Percentiles rank a stretch among this genome's conserved stretches.
These are phyloP conservation scores for Rhinoraja longicauda DNA, from an alignment of 2,797 vertebrate species.

Conservation along the genomic window DNA sequence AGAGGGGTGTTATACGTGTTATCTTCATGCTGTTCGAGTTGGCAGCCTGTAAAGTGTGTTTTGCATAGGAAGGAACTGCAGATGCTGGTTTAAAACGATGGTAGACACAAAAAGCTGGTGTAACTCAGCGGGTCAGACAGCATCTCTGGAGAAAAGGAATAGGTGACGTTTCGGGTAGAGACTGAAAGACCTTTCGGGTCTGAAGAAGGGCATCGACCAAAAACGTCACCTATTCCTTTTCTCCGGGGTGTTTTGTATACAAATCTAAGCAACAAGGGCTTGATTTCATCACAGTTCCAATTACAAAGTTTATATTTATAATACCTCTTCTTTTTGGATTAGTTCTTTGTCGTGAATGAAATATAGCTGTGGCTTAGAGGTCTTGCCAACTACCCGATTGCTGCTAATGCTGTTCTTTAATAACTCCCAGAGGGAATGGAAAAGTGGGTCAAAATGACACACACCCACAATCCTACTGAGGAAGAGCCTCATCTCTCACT, in stretches of 20 bases:
- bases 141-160: too few species aligned
- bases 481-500: background rate
- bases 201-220: too few species aligned
- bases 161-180: too few species aligned
- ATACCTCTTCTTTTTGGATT: background rate
- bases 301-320: background rate
- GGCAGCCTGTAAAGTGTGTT: background rate
- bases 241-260: background rate
- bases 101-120: too few species aligned
- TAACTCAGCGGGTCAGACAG: too few species aligned
- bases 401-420: slow-evolving; percentile 1
- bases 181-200: too few species aligned
- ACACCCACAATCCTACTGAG: background rate
- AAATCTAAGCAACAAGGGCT: background rate
- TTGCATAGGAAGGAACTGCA: background rate
- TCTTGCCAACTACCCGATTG: too few species aligned
- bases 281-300: background rate
- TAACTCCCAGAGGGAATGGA: background rate
- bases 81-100: too few species aligned
- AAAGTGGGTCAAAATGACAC: background rate
- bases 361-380: background rate
- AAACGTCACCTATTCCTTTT: too few species aligned
- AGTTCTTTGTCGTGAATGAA: background rate
- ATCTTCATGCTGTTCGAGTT: background rate
- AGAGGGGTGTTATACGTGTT: background rate